A percentile compares a stretch with the other conserved stretches of the same genome.
These are phyloP conservation scores for Phylloscopus whistleri DNA, from an alignment of 2,113 vertebrate species.

Conservation along the genomic window DNA sequence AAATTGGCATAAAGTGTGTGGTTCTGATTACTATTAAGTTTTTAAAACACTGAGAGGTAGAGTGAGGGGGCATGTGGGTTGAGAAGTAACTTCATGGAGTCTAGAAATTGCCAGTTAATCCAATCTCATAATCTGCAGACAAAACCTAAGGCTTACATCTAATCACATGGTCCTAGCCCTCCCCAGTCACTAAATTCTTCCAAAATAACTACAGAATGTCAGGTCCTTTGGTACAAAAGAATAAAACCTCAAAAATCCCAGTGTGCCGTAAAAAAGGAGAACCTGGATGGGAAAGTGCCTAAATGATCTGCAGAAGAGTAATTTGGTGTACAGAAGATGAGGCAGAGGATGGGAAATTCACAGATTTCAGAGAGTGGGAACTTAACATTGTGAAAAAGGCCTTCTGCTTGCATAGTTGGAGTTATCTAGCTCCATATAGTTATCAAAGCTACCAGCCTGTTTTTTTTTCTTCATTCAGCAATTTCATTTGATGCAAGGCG, in stretches of 20 bases:
- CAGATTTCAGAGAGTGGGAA: not conserved
- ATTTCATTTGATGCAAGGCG: not conserved
- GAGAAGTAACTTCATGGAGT: not conserved
- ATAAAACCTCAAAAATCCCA: not conserved
- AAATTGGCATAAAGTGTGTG: not conserved
- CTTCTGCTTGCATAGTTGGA: not conserved
- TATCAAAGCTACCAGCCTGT: not conserved
- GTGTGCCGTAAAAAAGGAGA: not conserved
- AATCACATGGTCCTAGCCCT: not conserved
- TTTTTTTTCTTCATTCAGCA: not conserved
- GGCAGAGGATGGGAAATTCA: not conserved
- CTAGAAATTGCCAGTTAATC: not conserved
- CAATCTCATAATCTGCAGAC: not conserved
- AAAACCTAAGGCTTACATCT: not conserved
- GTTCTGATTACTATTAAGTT: not conserved
- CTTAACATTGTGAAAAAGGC: not conserved
- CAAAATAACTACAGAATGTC: not conserved
- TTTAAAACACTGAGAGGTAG: not conserved
- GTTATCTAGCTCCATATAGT: not conserved
- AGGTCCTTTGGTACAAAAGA: not conserved
- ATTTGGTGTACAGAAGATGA: not conserved
- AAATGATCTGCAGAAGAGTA: not conserved
- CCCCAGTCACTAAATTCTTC: not conserved
- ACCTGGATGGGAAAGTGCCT: not conserved
- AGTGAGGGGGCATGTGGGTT: accelerated